Conservation (phyloP, 2,888 invertebrate genomes). For the Tenthredo distinguenda region DNA sequence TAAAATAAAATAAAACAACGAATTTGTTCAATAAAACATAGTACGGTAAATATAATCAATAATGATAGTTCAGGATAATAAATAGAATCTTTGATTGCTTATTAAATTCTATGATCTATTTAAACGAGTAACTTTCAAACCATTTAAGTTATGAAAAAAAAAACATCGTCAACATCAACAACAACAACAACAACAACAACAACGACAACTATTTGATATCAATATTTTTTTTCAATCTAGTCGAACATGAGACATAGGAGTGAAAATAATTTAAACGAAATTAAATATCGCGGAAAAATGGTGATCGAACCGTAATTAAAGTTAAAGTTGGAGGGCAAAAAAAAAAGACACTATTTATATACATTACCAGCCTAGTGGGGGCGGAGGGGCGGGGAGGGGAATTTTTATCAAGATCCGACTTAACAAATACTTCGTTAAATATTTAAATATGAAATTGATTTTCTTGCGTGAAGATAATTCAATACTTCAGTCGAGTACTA, state of each 20-base stretch:
- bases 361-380: not conserved
- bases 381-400: not conserved
- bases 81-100: conserved; percentile 44
- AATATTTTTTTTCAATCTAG: not conserved
- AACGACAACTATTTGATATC: not conserved
- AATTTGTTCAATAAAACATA: conserved; percentile 8
- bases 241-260: not conserved
- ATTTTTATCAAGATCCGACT: not conserved
- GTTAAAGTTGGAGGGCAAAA: not conserved
- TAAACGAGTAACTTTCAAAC: conserved; percentile 37
- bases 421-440: not conserved
- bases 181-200: not conserved
- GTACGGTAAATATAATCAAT: not conserved
- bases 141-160: not conserved
- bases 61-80: conserved; percentile 23
- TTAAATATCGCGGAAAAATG: not conserved
- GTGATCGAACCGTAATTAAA: not conserved
- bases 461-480: not conserved
- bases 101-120: conserved; percentile 17
- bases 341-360: not conserved
- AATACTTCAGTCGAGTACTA: not conserved
- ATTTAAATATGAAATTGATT: not conserved
- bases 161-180: not conserved
- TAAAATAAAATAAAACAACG: not conserved
- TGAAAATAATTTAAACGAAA: conserved; percentile 12